Conservation (phyloP, 2,113 vertebrate genomes). For the Odocoileus hemionus region DNA sequence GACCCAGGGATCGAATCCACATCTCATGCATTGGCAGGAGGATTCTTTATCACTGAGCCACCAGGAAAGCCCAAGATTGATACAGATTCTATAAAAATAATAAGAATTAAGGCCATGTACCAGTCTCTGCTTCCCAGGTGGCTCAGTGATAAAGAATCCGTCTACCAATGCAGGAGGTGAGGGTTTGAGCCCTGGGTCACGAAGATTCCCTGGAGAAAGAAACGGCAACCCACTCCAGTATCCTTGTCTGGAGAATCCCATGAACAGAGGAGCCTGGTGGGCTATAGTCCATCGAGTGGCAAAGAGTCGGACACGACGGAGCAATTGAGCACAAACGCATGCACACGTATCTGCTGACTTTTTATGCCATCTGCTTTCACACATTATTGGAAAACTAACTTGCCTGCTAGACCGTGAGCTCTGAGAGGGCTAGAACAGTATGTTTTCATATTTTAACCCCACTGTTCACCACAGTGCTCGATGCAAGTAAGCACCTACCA, state of each 20-base stretch:
- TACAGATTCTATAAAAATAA: background rate
- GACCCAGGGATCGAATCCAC: background rate
- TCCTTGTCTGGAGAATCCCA: background rate
- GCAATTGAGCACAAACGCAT: background rate
- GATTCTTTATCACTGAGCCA: background rate
- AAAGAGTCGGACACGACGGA: fast-evolving
- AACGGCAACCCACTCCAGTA: background rate
- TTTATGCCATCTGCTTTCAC: background rate
- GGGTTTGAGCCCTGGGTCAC: background rate
- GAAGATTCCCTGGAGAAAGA: background rate
- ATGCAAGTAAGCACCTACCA: background rate
- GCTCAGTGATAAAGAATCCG: background rate
- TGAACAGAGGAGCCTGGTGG: background rate
- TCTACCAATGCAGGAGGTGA: background rate
- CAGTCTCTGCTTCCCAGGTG: background rate
- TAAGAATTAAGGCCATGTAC: background rate
- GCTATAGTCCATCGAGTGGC: background rate
- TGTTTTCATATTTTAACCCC: background rate
- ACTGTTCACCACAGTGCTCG: background rate
- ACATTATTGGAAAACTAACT: background rate
- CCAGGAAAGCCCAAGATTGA: background rate
- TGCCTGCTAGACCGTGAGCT: background rate
- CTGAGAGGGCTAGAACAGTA: background rate
- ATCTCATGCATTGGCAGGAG: background rate
- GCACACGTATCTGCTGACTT: background rate